phyloP scores from a whole-genome alignment of 2,797 vertebrate genomes.

The Ctenosaura bakeri region DNA sequence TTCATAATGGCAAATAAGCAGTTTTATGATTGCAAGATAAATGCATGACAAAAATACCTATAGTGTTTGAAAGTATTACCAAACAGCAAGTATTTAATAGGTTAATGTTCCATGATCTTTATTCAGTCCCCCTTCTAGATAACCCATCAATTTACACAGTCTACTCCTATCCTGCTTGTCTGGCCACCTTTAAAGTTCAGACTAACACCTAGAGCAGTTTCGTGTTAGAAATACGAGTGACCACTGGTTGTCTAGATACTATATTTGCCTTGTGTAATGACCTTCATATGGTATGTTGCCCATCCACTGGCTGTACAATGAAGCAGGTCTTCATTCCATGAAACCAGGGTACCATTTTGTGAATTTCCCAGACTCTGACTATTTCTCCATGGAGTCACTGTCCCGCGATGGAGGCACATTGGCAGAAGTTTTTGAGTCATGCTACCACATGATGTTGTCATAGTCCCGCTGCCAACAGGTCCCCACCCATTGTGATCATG shows the following conservation, averaged over 20 bases:
- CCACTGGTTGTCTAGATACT: not conserved
- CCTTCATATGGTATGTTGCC: not conserved
- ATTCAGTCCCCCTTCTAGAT: not conserved
- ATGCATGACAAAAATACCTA: not conserved
- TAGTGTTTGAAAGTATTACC: slow-evolving; percentile 39
- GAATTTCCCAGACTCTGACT: not conserved
- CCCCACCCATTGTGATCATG: too few relatives aligned
- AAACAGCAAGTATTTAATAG: not conserved
- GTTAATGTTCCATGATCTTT: slow-evolving; percentile 23
- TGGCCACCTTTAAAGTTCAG: not conserved
- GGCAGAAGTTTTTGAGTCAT: too few relatives aligned
- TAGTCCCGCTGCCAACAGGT: too few relatives aligned
- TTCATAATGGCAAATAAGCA: slow-evolving; percentile 37
- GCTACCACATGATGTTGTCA: too few relatives aligned
- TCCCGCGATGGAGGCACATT: too few relatives aligned
- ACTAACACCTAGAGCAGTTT: too few relatives aligned
- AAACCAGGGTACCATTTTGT: not conserved
- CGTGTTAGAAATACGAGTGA: not conserved
- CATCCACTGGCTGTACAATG: not conserved
- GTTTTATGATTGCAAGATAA: slow-evolving; percentile 4
- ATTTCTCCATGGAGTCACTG: too few relatives aligned
- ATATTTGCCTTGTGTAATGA: not conserved
- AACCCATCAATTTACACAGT: not conserved
- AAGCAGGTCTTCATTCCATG: not conserved
- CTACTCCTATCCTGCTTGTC: not conserved